phyloP scores from a whole-genome alignment of 2,797 vertebrate species.

The Geotrypetes seraphini region DNA sequence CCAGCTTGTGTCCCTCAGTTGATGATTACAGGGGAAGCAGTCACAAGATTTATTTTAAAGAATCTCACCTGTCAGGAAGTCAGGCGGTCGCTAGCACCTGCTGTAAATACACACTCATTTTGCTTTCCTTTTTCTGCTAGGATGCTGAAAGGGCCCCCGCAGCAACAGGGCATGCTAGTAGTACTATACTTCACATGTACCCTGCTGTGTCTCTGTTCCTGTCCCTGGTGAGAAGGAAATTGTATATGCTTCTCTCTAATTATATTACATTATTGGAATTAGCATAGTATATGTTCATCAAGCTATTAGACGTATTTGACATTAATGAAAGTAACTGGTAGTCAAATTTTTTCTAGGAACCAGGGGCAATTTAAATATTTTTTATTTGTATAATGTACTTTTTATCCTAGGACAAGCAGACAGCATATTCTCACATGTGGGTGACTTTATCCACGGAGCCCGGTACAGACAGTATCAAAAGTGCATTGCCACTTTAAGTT shows the following conservation, averaged over 20 bases:
- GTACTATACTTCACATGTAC: conserved; percentile 9
- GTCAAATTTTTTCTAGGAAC: too few species aligned
- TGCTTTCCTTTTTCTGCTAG: background rate
- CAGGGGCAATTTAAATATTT: too few species aligned
- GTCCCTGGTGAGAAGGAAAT: conserved; percentile 1
- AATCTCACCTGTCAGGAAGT: background rate
- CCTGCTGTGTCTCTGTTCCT: conserved; percentile 2
- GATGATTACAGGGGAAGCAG: conserved; percentile 16
- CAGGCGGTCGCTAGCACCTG: background rate
- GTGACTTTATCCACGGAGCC: too few species aligned
- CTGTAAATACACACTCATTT: conserved; percentile 12
- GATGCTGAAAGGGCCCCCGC: background rate
- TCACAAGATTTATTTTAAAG: conserved; percentile 22
- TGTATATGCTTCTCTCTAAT: too few species aligned
- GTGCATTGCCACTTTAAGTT: too few species aligned
- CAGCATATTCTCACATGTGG: too few species aligned
- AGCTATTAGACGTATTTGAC: too few species aligned
- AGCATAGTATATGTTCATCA: background rate
- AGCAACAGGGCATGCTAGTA: background rate
- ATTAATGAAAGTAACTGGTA: too few species aligned
- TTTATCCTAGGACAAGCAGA: too few species aligned
- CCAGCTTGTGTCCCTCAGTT: conserved; percentile 2
- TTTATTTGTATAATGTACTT: too few species aligned
- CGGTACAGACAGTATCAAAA: too few species aligned
- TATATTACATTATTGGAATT: conserved; percentile 15